phyloP scores from a whole-genome alignment of 1,140 invertebrate genomes.

The Dreissena rostriformis region DNA sequence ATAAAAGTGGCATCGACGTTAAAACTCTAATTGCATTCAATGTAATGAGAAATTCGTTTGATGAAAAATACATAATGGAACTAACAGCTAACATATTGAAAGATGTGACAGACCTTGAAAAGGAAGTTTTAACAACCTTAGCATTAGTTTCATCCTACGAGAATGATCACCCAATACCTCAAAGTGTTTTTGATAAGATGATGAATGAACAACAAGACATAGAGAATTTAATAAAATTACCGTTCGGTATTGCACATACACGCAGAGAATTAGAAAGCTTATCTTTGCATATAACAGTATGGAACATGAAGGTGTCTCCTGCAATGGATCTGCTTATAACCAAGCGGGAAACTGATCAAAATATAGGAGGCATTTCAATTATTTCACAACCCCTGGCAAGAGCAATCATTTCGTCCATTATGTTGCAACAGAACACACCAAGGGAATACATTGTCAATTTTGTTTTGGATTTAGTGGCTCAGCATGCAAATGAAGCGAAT shows the following conservation, averaged over 20 bases:
- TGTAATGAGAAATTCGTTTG: constrained; percentile 39
- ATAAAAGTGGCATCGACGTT: constrained; percentile 9
- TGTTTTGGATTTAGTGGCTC: not conserved
- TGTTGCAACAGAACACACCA: not conserved
- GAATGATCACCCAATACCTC: constrained; percentile 13
- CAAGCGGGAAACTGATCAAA: not conserved
- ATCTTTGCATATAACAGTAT: not conserved
- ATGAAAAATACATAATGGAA: constrained; percentile 27
- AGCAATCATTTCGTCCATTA: not conserved
- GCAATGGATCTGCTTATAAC: constrained; percentile 20
- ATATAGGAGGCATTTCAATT: constrained; percentile 17
- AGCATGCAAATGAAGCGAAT: not conserved
- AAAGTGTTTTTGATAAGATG: constrained; percentile 30
- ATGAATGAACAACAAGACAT: constrained; percentile 16
- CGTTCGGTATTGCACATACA: constrained; percentile 1
- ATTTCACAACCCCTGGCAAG: constrained; percentile 29
- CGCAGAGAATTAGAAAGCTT: constrained; percentile 13
- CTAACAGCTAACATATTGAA: not conserved
- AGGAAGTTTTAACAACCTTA: constrained; percentile 16
- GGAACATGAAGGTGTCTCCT: constrained; percentile 25
- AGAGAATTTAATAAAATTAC: not conserved
- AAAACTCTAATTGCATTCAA: constrained; percentile 34
- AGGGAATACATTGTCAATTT: not conserved
- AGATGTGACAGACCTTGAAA: constrained; percentile 2
- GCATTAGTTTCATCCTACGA: constrained; percentile 14